These are phyloP conservation scores for Halcyon malimbica DNA, from an alignment of 2,113 vertebrate genomes.

Conservation along the genomic window DNA sequence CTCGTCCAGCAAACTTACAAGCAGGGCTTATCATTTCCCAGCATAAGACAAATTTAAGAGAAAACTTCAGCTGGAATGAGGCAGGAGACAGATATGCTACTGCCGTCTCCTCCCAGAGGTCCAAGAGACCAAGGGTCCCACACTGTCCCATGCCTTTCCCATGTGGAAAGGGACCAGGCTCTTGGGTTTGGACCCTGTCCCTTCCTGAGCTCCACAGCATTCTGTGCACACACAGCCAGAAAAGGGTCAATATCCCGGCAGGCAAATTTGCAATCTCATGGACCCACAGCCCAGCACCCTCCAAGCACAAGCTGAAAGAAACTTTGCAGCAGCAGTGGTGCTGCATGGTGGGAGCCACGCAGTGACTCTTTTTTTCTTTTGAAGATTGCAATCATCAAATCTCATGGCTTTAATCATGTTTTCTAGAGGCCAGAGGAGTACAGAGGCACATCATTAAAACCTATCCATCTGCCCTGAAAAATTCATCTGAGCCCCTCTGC, in stretches of 20 bases:
- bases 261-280: rapidly evolving
- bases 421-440: not conserved
- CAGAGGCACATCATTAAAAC: not conserved
- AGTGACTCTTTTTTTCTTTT: not conserved
- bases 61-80: not conserved
- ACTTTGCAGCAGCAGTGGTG: rapidly evolving
- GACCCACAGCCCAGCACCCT: not conserved
- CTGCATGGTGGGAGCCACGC: not conserved
- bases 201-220: not conserved
- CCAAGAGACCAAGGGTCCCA: not conserved
- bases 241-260: not conserved
- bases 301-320: not conserved
- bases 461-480: not conserved
- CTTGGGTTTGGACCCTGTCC: not conserved
- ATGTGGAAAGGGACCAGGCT: not conserved
- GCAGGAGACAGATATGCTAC: not conserved
- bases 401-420: not conserved
- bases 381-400: not conserved
- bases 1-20: not conserved
- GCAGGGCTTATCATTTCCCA: not conserved
- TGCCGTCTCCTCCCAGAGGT: not conserved
- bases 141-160: rapidly evolving
- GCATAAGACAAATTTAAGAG: not conserved
- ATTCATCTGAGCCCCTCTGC: not conserved
- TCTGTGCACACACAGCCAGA: not conserved